Conservation (phyloP, 2,888 invertebrate genomes). For the Serripes groenlandicus region DNA sequence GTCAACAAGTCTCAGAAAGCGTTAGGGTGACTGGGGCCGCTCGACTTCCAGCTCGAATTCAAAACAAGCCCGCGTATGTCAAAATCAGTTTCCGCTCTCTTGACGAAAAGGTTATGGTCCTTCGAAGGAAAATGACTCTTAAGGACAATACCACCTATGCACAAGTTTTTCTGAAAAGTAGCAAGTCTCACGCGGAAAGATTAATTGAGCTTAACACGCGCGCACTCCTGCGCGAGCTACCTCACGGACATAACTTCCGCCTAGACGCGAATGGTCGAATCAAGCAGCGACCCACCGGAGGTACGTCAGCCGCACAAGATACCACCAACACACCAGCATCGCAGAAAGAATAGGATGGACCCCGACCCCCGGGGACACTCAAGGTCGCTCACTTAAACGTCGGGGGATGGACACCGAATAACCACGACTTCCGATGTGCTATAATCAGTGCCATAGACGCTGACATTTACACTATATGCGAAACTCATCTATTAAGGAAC, state of each 20-base stretch:
- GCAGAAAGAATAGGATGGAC: background rate
- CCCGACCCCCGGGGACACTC: background rate
- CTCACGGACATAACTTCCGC: constrained; percentile 22
- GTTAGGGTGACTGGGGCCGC: background rate
- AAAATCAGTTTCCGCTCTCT: constrained; percentile 32
- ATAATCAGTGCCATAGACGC: constrained; percentile 25
- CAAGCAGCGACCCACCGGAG: too few species aligned
- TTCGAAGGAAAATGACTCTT: constrained; percentile 27
- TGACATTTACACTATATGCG: constrained; percentile 39
- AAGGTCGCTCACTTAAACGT: constrained; percentile 55
- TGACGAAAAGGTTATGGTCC: constrained; percentile 18
- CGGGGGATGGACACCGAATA: constrained; percentile 52
- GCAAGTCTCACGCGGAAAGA: constrained; percentile 33
- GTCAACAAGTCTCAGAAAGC: background rate
- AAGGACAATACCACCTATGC: background rate
- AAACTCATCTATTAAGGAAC: constrained; percentile 37
- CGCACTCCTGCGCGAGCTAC: constrained; percentile 34
- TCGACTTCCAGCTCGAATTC: background rate
- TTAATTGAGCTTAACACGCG: constrained; percentile 39
- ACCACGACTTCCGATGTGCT: constrained; percentile 15
- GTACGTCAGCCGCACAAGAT: too few species aligned
- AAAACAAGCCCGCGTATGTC: background rate
- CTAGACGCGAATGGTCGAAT: constrained; percentile 37
- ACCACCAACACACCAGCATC: background rate
- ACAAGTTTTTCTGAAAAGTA: constrained; percentile 23